Base-by-base conservation (phyloP, 2,888 invertebrate genomes). In the Aethes cnicana region DNA sequence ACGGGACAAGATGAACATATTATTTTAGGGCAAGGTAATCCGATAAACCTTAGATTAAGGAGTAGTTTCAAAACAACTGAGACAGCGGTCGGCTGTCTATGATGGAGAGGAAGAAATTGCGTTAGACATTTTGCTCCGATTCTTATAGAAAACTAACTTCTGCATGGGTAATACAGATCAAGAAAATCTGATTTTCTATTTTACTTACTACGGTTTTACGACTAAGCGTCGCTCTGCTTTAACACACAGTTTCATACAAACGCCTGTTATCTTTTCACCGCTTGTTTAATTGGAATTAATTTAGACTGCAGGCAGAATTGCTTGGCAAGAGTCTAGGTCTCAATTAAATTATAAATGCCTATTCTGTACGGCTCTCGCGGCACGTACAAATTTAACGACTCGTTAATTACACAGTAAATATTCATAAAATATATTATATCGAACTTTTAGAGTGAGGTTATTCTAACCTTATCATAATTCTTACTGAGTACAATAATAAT, bases 281-380 rank as follows among this genome's bases (percentile, higher is more conserved):
- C 32, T 42, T 44, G 25, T 33, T 32, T 39, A 52, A 52, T 52
- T 52, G 44, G 37, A 46, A 39, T 52, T 32, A 52, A 52, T 46
- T 46, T 25, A 26, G 46, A 32, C 44, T 46, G 39, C 50, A 50
- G 32, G 43, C 43, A 17, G 46, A 46, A 39, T 33, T 39, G 46
- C 46, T 49, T 52, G 46, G 52, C 46, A 52, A 39, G 46, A 52
- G 32, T 12, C 44, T 44, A 39, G 37, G 32, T 32, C 32, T 46
- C 46, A 52, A 52, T 52, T 52, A 26, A 46, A 33, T 52, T 52
- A 46, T 46, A 46, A 52, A 39, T 46, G 46, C 32, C 39, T 25
- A 32, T 52, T 44, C 36, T 14, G 21, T 30, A 37, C 44, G 37
- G 28, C 16, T 43, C 28, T n/a, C 20, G 12, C 43, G 8, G 26